Evolutionary conservation across 2,888 invertebrate genomes (phyloP).

Genomic region (Stenolophus ochropezus): DNA sequence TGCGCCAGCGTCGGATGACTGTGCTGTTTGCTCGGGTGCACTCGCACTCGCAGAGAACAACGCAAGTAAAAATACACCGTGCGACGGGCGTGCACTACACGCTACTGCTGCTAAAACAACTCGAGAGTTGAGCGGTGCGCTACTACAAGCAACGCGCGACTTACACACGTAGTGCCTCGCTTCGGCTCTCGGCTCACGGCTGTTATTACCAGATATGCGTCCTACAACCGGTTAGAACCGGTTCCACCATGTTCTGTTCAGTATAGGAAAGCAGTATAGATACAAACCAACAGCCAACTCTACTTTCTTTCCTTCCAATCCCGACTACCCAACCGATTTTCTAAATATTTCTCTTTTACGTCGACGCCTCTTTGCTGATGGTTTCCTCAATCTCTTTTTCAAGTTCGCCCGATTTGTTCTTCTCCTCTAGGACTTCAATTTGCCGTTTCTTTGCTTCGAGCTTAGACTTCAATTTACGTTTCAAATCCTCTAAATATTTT

Average conservation of each 20-base stretch:
- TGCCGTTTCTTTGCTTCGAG: too few species aligned
- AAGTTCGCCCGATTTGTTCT: conserved; percentile 3
- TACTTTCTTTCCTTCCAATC: conserved; percentile 46
- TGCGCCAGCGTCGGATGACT: too few species aligned
- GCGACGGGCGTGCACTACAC: not conserved
- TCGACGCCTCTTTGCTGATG: not conserved
- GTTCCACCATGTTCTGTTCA: conserved; percentile 69
- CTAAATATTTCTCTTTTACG: not conserved
- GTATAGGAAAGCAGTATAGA: conserved; percentile 60
- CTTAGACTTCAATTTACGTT: too few species aligned
- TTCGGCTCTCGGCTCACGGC: conserved; percentile 52
- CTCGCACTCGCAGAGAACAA: not conserved
- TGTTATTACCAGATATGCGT: conserved; percentile 62
- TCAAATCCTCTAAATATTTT: not conserved
- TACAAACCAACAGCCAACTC: conserved; percentile 10
- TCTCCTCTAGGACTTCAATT: too few species aligned
- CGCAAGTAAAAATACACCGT: not conserved
- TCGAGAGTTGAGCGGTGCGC: not conserved
- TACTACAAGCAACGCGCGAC: not conserved
- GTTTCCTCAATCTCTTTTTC: not conserved
- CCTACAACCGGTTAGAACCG: conserved; percentile 70
- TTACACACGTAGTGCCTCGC: conserved; percentile 38
- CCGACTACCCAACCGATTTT: not conserved
- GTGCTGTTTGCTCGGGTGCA: not conserved
- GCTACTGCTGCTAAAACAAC: not conserved